A percentile compares a stretch with the other conserved stretches of the same genome.
Conservation (phyloP, 2,888 invertebrate species). For the Fragum whitleyi region DNA sequence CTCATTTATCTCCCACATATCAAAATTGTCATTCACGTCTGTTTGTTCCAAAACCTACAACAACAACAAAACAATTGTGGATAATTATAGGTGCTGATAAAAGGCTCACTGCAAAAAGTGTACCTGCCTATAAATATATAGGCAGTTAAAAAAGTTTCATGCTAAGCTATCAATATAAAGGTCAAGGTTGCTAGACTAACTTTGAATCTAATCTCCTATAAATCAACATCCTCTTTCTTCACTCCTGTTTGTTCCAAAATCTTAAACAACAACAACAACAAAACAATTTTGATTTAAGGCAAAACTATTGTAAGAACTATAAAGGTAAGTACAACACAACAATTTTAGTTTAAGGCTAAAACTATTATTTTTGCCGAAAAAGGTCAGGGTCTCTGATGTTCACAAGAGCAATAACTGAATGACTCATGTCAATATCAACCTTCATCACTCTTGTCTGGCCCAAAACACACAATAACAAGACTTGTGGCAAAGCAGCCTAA, state of each 20-base stretch:
- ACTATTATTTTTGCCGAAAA: no score
- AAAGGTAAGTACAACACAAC: no score
- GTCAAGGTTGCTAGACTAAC: slow-evolving; percentile 96
- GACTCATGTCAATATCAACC: slow-evolving; percentile 96
- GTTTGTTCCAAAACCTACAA: slow-evolving; percentile 91
- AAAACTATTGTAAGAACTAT: no score
- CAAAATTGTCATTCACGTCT: slow-evolving; percentile 94
- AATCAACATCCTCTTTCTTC: slow-evolving; percentile 93
- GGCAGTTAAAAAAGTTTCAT: no score
- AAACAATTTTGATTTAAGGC: no score
- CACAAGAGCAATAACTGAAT: slow-evolving; percentile 96
- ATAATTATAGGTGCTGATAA: no score
- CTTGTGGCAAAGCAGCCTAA: no score
- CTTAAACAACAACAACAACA: slow-evolving; percentile 84
- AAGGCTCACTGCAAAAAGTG: no score
- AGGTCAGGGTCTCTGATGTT: slow-evolving; percentile 94
- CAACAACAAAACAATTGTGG: not conserved
- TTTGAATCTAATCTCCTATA: slow-evolving; percentile 99
- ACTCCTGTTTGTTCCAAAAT: slow-evolving; percentile 93
- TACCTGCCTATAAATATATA: no score
- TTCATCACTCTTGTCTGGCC: slow-evolving; percentile 93
- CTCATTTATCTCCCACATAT: slow-evolving; percentile 99
- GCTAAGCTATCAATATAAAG: slow-evolving; percentile 95
- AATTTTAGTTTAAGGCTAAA: no score
- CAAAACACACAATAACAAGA: slow-evolving; percentile 89